A percentile compares a stretch with the other conserved stretches of the same genome.
phyloP scores from a whole-genome alignment of 2,113 vertebrate genomes.

The Tupaia chinensis region DNA sequence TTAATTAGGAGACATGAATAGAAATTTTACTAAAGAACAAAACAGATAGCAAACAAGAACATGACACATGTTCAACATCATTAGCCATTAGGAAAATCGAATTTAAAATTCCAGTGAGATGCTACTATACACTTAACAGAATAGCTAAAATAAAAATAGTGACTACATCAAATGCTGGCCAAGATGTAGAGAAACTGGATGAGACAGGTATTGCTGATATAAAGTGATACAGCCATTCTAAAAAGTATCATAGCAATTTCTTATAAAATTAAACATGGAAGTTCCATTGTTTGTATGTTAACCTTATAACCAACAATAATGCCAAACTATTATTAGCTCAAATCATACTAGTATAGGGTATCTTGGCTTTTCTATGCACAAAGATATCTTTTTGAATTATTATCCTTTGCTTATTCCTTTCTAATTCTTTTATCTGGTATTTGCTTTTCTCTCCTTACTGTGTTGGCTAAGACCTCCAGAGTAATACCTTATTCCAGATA shows the following conservation, averaged over 20 bases:
- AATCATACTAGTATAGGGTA: background rate
- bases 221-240: background rate
- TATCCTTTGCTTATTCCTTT: background rate
- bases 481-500: background rate
- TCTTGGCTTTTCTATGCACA: background rate
- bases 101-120: background rate
- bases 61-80: background rate
- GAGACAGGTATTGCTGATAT: too few species aligned
- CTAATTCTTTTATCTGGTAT: background rate
- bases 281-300: background rate
- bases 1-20: background rate
- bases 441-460: background rate
- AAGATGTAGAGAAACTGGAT: background rate
- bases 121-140: background rate
- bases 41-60: background rate
- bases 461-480: background rate
- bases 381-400: slow-evolving; percentile 1
- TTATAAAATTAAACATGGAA: background rate
- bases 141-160: background rate
- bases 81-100: background rate
- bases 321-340: background rate
- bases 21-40: background rate
- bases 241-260: background rate
- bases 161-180: background rate
- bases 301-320: background rate